Evolutionary conservation across 2,888 invertebrate species (phyloP).

Genomic region (Conus canariensis): DNA sequence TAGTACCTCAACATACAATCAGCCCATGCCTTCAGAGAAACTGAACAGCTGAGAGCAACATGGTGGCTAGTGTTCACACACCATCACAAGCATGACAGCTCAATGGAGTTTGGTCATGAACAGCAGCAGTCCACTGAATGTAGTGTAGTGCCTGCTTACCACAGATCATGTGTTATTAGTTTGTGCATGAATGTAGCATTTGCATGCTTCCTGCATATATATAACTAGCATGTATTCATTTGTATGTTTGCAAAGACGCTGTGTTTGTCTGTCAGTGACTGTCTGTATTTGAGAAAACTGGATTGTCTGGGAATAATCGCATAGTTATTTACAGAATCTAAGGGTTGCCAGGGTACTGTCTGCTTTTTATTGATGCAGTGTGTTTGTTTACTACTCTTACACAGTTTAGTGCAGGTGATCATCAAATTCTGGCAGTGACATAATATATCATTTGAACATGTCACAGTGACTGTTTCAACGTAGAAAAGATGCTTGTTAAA

Average conservation of each 20-base stretch:
- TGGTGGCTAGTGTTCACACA: too few species aligned
- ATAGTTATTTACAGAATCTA: background rate
- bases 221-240: background rate
- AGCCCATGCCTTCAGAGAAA: background rate
- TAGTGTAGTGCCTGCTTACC: background rate
- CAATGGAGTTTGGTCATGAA: background rate
- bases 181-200: background rate
- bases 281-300: background rate
- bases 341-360: background rate
- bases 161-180: background rate
- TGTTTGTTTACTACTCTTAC: background rate
- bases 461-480: too few species aligned
- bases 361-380: background rate
- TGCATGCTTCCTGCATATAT: background rate
- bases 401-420: too few species aligned
- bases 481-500: too few species aligned
- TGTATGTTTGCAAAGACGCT: too few species aligned
- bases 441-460: too few species aligned
- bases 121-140: background rate
- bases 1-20: background rate
- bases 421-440: too few species aligned
- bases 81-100: background rate
- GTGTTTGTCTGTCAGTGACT: background rate
- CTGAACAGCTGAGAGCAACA: background rate
- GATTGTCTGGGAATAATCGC: too few species aligned